Base-by-base conservation (phyloP, 2,888 invertebrate species). In the Eristalis arbustorum region DNA sequence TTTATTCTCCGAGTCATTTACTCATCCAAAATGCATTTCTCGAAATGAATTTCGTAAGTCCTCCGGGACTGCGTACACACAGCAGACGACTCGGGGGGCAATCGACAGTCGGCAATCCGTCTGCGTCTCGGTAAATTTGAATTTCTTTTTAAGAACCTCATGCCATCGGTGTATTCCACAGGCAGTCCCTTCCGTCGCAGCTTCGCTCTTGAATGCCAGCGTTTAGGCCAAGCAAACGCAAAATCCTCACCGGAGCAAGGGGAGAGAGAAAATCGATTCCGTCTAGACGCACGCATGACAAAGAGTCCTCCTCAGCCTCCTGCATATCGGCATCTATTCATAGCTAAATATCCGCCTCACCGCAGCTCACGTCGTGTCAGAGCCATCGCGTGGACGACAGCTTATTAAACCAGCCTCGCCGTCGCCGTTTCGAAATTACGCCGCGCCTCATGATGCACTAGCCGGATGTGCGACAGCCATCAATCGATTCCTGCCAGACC, bases 211-310 rank as follows among this genome's bases (percentile, higher is more conserved):
- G 13, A 13, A 25, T 5, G 49, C 18, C 18, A 18, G 18, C 18
- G 57, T 67, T 59, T 22, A 28, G 31, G 37, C 18, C 25, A 11
- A 75, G 67, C 37, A 67, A 66, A 67, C 31, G 8, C 34, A 64
- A 23, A 63, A 11, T 13, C 28, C 59, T 66, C n/a, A 14, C 13
- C 13, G 25, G 59, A 13, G 25, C 13, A 25, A 31, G 6, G 8
- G 31, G n/a, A 61, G 34, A 68, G 61, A 68, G 40, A 79, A 84
- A 82, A 71, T 84, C 84, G 74, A 84, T 84, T 71, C 56, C 61
- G 79, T 84, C 84, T 84, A 84, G 84, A 84, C 84, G 28, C 66
- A 74, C 57, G 61, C 66, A 62, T 78, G 59, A 78, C 78, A 74
- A 84, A 73, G 69, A 31, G 63, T 3, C 31, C 40, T 69, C 64